Evolutionary conservation across 1,140 invertebrate genomes (phyloP).

Genomic region (fruit fly (Drosophila melanogaster)): Release_6_plus_ISO1_MT NC_004354.4:19569501-19570000

Average conservation of each 20-base stretch:
- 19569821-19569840: conserved; percentile 71
- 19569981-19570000: conserved; percentile 17
- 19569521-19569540: too few relatives aligned
- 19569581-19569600: too few relatives aligned
- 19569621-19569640: too few relatives aligned
- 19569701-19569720: conserved; percentile 5
- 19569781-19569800: conserved; percentile 55
- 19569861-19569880: conserved; percentile 53
- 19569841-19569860: conserved; percentile 63
- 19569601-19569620: too few relatives aligned
- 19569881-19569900: conserved; percentile 79
- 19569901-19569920: conserved; percentile 58
- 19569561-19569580: too few relatives aligned
- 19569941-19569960: conserved; percentile 22
- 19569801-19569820: conserved; percentile 74
- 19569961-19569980: conserved; percentile 9
- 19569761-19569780: conserved; percentile 78
- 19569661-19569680: too few relatives aligned
- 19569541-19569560: too few relatives aligned
- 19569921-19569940: conserved; percentile 21
- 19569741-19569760: conserved; percentile 77
- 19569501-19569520: too few relatives aligned
- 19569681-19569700: not conserved
- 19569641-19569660: too few relatives aligned
- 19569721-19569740: conserved; percentile 67